Evolutionary conservation across 2,113 vertebrate genomes (phyloP), one percentile per base, ranked within the genome.

Genomic region (Orcinus orca): DNA sequence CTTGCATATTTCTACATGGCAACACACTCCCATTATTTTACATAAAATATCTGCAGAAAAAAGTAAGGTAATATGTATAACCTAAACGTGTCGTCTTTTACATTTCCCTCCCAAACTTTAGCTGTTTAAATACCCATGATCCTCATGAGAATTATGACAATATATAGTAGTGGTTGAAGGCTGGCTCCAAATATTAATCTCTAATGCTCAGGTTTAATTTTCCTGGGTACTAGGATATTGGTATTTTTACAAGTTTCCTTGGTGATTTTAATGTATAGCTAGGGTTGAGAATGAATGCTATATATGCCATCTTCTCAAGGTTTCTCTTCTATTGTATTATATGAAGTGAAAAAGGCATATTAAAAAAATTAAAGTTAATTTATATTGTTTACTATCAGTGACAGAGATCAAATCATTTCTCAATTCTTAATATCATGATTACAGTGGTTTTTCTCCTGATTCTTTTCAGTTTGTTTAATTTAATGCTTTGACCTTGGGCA

Each of bases 121-220:
- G 21, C 62, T 3, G 14, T 90, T 94, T 89, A 81, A 79, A 31
- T 36, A 71, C 17, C 33, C 36, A 26, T n/a, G 23, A 71, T 87
- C 13, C 25, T 84, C 55, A 83, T 41, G 26, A 84, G 50, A 84
- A 90, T 88, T 10, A 13, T 44, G 47, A 73, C 5, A 50, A 0
- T 85, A 7, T 68, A 50, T 47, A 91, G 31, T 25, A 91, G n/a
- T 70, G 3, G 1, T 76, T 84, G 38, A 95, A 93, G 73, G 38
- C 50, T 87, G 29, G 14, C 55, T 90, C 67, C 25, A 80, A 90
- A 93, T 73, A 58, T 74, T 38, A 79, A 91, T 68, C 77, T 93
- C 36, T 95, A 25, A 65, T 63, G 47, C 8, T 55, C 47, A 74
- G 62, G 62, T 81, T 63, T 93, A 83, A 90, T 92, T 97, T 88